Percentiles rank a stretch among this genome's conserved stretches.
Evolutionary conservation across 2,888 invertebrate species (phyloP).

Genomic region (Lochmaea capreae): DNA sequence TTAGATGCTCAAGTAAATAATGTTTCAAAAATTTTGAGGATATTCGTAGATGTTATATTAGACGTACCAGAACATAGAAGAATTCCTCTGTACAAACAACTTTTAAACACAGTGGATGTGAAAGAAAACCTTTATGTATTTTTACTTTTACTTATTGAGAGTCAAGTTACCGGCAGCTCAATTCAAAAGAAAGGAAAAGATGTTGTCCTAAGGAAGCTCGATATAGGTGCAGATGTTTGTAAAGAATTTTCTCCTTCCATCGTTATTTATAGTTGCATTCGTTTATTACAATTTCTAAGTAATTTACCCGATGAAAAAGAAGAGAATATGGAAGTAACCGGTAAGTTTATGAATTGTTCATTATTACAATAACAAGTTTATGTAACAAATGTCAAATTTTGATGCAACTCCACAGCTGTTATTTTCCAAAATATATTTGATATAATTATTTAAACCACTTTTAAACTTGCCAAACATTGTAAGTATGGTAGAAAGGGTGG

Average conservation of each 20-base stretch:
- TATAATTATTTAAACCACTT: too few relatives aligned
- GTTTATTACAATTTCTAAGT: conserved; percentile 75
- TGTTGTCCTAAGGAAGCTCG: conserved; percentile 68
- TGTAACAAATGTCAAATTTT: too few relatives aligned
- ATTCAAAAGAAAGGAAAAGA: conserved; percentile 55
- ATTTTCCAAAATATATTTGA: too few relatives aligned
- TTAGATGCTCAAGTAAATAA: conserved; percentile 53
- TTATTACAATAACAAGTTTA: too few relatives aligned
- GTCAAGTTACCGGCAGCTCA: conserved; percentile 73
- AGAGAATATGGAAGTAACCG: conserved; percentile 64
- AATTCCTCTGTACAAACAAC: conserved; percentile 80
- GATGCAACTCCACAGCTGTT: too few relatives aligned
- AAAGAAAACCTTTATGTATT: conserved; percentile 79
- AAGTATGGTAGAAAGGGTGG: too few relatives aligned
- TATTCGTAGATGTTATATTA: conserved; percentile 90
- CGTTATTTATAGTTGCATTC: conserved; percentile 74
- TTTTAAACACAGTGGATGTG: conserved; percentile 79
- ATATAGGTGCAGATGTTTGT: conserved; percentile 76
- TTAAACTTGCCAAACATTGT: too few relatives aligned
- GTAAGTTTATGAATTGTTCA: not conserved
- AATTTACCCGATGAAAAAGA: conserved; percentile 75
- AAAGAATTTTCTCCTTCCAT: conserved; percentile 75
- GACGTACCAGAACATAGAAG: conserved; percentile 95
- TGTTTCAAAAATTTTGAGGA: conserved; percentile 77
- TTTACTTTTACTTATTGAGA: conserved; percentile 77